A percentile compares a stretch with the other conserved stretches of the same genome.
Evolutionary conservation across 2,888 invertebrate genomes (phyloP).

Genomic region (Apotomis capreana): DNA sequence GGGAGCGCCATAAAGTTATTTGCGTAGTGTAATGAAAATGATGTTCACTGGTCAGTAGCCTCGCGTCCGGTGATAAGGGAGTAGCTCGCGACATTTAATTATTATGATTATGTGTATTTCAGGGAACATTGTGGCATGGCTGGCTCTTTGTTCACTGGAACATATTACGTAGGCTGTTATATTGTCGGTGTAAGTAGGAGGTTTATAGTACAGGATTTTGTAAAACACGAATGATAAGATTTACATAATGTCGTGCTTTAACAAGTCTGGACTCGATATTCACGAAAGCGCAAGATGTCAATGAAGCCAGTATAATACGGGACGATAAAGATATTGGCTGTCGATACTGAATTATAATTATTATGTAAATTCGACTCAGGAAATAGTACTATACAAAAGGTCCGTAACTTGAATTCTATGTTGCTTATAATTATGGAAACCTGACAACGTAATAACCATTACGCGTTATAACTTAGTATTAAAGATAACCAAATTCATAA

Average conservation of each 20-base stretch:
- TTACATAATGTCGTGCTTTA: slow-evolving; percentile 31
- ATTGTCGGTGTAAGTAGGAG: slow-evolving; percentile 14
- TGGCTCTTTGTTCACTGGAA: slow-evolving; percentile 50
- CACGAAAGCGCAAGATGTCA: slow-evolving; percentile 11
- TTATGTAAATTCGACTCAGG: background rate
- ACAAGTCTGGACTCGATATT: slow-evolving; percentile 8
- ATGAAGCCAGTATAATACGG: slow-evolving; percentile 12
- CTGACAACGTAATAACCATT: background rate
- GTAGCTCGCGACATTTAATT: slow-evolving; percentile 71
- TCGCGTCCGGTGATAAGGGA: slow-evolving; percentile 66
- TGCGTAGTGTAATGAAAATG: slow-evolving; percentile 49
- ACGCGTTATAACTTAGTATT: no score
- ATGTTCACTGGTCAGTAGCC: slow-evolving; percentile 63
- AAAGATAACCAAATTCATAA: no score
- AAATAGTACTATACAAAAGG: background rate
- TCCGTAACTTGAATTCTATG: background rate
- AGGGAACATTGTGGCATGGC: slow-evolving; percentile 59
- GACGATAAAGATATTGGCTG: background rate
- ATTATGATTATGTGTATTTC: slow-evolving; percentile 73
- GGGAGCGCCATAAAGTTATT: slow-evolving; percentile 22
- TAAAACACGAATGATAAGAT: slow-evolving; percentile 31
- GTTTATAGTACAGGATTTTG: slow-evolving; percentile 38
- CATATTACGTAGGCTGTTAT: slow-evolving; percentile 31
- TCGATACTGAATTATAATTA: background rate
- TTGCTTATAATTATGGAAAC: background rate